Evolutionary conservation across 2,113 vertebrate genomes (phyloP).

Genomic region (Probosciger aterrimus): DNA sequence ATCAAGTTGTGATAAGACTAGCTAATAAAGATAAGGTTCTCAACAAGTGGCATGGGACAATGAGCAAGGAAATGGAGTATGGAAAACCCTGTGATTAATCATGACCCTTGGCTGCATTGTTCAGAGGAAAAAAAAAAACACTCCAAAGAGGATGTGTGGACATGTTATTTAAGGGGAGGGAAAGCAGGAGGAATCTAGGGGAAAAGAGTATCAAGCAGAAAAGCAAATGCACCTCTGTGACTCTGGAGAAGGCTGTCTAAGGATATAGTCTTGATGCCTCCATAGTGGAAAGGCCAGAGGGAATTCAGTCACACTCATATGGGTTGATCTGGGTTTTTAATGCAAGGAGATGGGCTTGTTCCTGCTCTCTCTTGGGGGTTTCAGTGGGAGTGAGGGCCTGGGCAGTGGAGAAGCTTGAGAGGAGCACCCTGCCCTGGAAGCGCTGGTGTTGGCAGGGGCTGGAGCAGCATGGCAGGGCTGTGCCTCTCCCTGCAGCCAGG

Average conservation of each 20-base stretch:
- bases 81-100: neutral
- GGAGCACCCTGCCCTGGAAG: neutral
- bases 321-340: neutral
- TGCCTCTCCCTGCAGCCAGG: neutral
- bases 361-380: neutral
- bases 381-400: accelerated
- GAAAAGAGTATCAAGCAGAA: neutral
- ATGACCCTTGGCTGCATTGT: neutral
- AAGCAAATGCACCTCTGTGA: neutral
- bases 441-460: neutral
- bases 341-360: neutral
- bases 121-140: neutral
- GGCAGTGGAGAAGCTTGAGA: neutral
- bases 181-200: neutral
- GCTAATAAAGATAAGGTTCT: conserved; percentile 39
- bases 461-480: neutral
- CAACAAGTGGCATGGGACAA: neutral
- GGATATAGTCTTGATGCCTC: neutral
- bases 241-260: neutral
- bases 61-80: conserved; percentile 3
- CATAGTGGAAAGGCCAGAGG: neutral
- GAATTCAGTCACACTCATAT: accelerated
- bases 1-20: neutral
- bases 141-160: neutral
- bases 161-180: neutral